Percentiles rank a stretch among this genome's conserved stretches.
phyloP scores from a whole-genome alignment of 2,888 invertebrate genomes.

The Lordiphosa fenestrarum region DNA sequence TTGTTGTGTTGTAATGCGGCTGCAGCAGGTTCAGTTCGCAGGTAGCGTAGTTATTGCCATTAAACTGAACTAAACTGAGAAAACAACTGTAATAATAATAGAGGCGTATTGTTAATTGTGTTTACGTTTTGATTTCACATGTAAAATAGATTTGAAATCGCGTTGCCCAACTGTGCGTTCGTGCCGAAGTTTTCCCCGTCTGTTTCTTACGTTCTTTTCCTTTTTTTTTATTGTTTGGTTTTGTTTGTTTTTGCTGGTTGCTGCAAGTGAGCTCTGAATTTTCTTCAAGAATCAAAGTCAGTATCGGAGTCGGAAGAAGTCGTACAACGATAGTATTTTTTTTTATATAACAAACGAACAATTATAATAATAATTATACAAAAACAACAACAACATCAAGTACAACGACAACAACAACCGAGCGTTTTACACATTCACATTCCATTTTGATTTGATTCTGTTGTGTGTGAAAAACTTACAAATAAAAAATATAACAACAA shows the following conservation, averaged over 20 bases:
- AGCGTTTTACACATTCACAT: slow-evolving; percentile 44
- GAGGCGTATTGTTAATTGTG: slow-evolving; percentile 44
- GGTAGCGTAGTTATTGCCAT: slow-evolving; percentile 51
- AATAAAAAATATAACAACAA: slow-evolving; percentile 19
- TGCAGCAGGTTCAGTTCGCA: slow-evolving; percentile 46
- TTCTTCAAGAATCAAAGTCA: too few species aligned
- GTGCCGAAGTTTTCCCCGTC: slow-evolving; percentile 4
- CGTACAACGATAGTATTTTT: slow-evolving; percentile 22
- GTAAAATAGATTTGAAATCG: slow-evolving; percentile 23
- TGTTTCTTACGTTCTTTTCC: slow-evolving; percentile 1
- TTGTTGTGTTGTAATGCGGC: slow-evolving; percentile 40
- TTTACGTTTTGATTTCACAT: slow-evolving; percentile 38
- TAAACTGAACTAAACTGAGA: slow-evolving; percentile 9
- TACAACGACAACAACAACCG: slow-evolving; percentile 26
- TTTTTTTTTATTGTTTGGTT: slow-evolving; percentile 10
- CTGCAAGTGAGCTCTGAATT: slow-evolving; percentile 8
- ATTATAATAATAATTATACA: slow-evolving; percentile 11
- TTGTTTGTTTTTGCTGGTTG: slow-evolving; percentile 1
- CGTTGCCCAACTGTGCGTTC: slow-evolving; percentile 13
- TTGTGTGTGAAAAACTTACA: slow-evolving; percentile 61
- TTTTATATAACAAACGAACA: slow-evolving; percentile 18
- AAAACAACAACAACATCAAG: slow-evolving; percentile 14
- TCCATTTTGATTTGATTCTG: slow-evolving; percentile 57
- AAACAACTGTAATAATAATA: slow-evolving; percentile 32
- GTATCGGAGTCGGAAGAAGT: neutral